Evolutionary conservation across 92 coral and sea anemone genomes (phyloP).

Genomic region (Blastomussa wellsi): DNA sequence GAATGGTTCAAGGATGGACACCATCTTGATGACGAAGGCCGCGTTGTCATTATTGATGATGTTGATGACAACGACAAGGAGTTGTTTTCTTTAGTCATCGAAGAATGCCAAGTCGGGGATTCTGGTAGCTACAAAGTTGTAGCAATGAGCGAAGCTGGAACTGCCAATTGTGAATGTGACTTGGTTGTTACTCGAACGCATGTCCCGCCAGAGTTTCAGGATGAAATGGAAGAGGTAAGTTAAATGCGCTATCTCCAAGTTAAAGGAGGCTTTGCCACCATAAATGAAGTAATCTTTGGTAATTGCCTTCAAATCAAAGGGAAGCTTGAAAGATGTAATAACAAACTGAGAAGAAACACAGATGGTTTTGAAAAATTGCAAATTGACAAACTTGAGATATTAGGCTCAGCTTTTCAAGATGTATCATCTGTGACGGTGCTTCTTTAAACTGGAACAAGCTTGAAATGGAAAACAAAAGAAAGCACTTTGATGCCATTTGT

Average conservation of each 20-base stretch:
- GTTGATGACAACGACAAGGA: slow-evolving; percentile 89
- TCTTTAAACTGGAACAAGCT: background rate
- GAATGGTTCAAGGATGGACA: slow-evolving; percentile 93
- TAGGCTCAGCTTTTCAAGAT: too few species aligned
- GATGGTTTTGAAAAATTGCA: too few species aligned
- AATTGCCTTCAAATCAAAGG: too few species aligned
- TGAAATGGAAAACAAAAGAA: background rate
- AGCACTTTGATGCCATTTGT: background rate
- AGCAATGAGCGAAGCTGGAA: slow-evolving; percentile 96
- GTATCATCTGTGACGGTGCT: too few species aligned
- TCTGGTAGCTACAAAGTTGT: slow-evolving; percentile 82
- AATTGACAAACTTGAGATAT: too few species aligned
- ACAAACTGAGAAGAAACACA: too few species aligned
- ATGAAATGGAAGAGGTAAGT: slow-evolving; percentile 77
- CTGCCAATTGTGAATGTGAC: slow-evolving; percentile 69
- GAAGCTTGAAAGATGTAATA: too few species aligned
- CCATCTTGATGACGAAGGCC: slow-evolving; percentile 82
- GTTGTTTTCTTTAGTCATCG: slow-evolving; percentile 77
- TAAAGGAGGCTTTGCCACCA: too few species aligned
- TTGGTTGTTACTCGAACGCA: slow-evolving; percentile 70
- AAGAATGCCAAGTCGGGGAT: slow-evolving; percentile 76
- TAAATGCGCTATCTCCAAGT: background rate
- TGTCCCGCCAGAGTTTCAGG: slow-evolving; percentile 79
- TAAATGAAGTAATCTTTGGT: too few species aligned
- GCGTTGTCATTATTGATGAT: slow-evolving; percentile 86